Base-by-base conservation (phyloP, 1,140 invertebrate species). In the Solen grandis region DNA sequence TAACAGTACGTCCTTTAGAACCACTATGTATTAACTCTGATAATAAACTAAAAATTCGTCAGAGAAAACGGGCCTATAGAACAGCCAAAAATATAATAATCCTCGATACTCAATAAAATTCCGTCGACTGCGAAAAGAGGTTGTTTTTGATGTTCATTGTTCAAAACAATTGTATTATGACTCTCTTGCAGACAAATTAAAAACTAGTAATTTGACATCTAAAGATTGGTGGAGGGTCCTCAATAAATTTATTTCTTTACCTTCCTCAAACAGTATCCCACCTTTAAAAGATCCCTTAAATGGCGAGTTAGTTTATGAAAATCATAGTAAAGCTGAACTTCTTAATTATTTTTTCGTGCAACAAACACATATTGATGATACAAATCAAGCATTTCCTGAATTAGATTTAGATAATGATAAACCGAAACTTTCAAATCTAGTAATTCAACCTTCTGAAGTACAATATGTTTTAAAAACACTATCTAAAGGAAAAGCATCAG, bases 301-400 rank as follows among this genome's bases (percentile, higher is more conserved):
- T 54, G 5, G 50, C 16, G 66, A 22, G 33, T 19, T n/a, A 13
- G 66, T 52, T 29, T 19, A 27, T 13, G 55, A 50, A 54, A 5
- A 22, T n/a, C n/a, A n/a, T n/a, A n/a, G n/a, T n/a, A 68, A 68
- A 70, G 66, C 66, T 25, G 29, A 54, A 31, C 50, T 70, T 13
- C 46, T 70, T 13, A 70, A 70, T 19, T 13, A 70, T n/a, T 70
- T 22, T 35, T 70, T 70, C n/a, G n/a, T n/a, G n/a, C n/a, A n/a
- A n/a, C n/a, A n/a, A n/a, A n/a, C n/a, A n/a, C n/a, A n/a, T n/a
- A n/a, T n/a, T n/a, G n/a, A n/a, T n/a, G n/a, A n/a, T 70, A 14
- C 14, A 70, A 33, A 54, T 31, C 66, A 70, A 33, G 35, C 41
- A 31, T 14, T 54, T 14, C 27, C 16, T 13, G 33, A 54, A 52